Evolutionary conservation across 1,140 invertebrate genomes (phyloP), one percentile per base, ranked within the genome.

Genomic region (Drosophila quadrilineata): DNA sequence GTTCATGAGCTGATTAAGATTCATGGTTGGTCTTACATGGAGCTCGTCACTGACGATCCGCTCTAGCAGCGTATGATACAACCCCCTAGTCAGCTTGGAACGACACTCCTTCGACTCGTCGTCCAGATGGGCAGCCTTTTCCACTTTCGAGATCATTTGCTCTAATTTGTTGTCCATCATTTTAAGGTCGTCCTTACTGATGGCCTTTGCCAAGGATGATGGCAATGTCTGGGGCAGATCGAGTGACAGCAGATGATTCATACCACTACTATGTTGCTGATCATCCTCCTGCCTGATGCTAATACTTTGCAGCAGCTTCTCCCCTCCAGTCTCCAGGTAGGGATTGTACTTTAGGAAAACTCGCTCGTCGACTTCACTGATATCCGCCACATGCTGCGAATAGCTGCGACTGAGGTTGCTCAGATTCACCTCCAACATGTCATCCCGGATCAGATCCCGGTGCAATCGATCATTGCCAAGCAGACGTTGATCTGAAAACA

Each of bases 311-410:
- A n/a, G 6, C 6, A 21, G 28, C 3, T 6, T 8, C n/a, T 38
- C 12, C 6, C 14, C 2, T 31, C 1, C 17, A 29, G 46, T 0
- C 1, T 21, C 6, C 3, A 9, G 2, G 4, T 43, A 9, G 17
- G 26, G 6, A 8, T 26, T 26, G 26, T 50, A 10, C 17, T 94
- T 93, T 89, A 96, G 91, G 91, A 99, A 97, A 88, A 99, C 96
- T 72, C 97, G 92, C 90, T 99, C 98, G 88, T 99, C 98, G 91
- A 99, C 97, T 91, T 98, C 97, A 3, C 97, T 97, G 43, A 95
- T 94, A 89, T 94, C 97, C 10, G 98, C 89, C 24, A 99, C 94
- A 90, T 96, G 96, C 48, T 94, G 94, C 86, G 98, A 97, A 89
- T 99, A 99, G 9, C 93, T 91, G 88, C 94, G 96, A 71, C 96